A percentile compares a stretch with the other conserved stretches of the same genome.
Conservation (phyloP, 2,797 vertebrate species). For the Triplophysa yarkandensis region DNA sequence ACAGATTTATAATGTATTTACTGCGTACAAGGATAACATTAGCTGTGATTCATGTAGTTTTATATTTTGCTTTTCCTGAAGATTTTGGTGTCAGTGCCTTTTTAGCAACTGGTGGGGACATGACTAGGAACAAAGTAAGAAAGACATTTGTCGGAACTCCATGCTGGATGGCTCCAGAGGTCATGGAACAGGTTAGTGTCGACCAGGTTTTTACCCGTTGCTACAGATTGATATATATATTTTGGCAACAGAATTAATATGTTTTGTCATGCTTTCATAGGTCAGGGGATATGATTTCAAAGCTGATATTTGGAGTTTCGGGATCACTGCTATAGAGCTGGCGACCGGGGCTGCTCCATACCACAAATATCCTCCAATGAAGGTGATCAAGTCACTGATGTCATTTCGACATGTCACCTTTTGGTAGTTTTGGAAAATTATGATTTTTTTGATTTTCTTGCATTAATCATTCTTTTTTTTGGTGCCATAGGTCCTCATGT, state of each 20-base stretch:
- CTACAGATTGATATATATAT: not conserved
- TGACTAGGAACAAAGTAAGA: constrained; percentile 96
- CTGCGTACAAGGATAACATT: not conserved
- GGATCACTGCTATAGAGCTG: constrained; percentile 94
- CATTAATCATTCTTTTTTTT: not conserved
- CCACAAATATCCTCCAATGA: constrained; percentile 97
- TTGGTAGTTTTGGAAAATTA: no score
- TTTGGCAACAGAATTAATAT: not conserved
- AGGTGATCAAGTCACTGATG: constrained; percentile 72
- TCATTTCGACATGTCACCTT: no score
- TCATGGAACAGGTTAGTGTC: constrained; percentile 92
- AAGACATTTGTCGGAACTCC: constrained; percentile 98
- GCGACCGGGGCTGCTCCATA: constrained; percentile 95
- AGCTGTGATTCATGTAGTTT: not conserved
- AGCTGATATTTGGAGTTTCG: constrained; percentile 98
- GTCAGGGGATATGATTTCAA: constrained; percentile 97
- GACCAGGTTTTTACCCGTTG: not conserved
- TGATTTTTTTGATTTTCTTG: no score
- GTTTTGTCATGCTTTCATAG: constrained; percentile 65
- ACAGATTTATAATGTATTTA: no score
- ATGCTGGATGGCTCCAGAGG: constrained; percentile 98
- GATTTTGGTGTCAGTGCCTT: constrained; percentile 97
- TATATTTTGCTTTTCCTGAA: constrained; percentile 54
- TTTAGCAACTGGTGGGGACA: constrained; percentile 94
- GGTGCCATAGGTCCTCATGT: constrained; percentile 86